These are phyloP conservation scores for Lacanobia wlatinum DNA, from an alignment of 2,888 invertebrate species.

Conservation along the genomic window DNA sequence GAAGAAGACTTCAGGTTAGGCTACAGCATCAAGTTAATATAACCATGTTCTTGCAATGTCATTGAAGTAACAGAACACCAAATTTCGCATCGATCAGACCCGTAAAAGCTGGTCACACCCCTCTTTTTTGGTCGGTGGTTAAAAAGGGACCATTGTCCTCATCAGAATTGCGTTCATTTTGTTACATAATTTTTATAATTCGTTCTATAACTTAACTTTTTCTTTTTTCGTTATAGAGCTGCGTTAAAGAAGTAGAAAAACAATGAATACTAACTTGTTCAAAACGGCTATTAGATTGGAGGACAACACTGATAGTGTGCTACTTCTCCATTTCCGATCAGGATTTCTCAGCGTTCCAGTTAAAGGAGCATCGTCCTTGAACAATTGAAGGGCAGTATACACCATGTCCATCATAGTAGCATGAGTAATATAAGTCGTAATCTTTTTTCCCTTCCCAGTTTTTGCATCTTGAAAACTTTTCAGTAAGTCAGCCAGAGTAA, in stretches of 20 bases:
- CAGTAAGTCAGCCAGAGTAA: slow-evolving; percentile 92
- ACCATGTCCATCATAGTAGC: slow-evolving; percentile 92
- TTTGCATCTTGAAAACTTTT: slow-evolving; percentile 85
- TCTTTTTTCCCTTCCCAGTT: slow-evolving; percentile 83
- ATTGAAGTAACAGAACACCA: too few species aligned
- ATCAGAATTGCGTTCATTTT: too few species aligned
- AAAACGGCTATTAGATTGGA: slow-evolving; percentile 94
- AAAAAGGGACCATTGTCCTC: too few species aligned
- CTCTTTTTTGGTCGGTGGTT: too few species aligned
- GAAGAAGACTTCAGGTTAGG: too few species aligned
- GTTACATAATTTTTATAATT: too few species aligned
- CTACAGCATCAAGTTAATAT: too few species aligned
- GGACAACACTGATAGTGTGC: slow-evolving; percentile 92
- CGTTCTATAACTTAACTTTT: too few species aligned
- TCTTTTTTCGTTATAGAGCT: background rate
- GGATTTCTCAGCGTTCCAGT: slow-evolving; percentile 91
- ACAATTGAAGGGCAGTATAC: slow-evolving; percentile 92
- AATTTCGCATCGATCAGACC: too few species aligned
- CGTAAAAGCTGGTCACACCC: too few species aligned
- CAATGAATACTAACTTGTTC: slow-evolving; percentile 90
- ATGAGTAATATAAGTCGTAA: slow-evolving; percentile 93
- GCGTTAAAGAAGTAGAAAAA: background rate
- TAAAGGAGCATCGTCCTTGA: slow-evolving; percentile 91
- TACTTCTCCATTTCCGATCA: slow-evolving; percentile 93
- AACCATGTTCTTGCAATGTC: too few species aligned